These are phyloP conservation scores for Hassar affinis DNA, from an alignment of 2,113 vertebrate genomes.

Conservation along the genomic window DNA sequence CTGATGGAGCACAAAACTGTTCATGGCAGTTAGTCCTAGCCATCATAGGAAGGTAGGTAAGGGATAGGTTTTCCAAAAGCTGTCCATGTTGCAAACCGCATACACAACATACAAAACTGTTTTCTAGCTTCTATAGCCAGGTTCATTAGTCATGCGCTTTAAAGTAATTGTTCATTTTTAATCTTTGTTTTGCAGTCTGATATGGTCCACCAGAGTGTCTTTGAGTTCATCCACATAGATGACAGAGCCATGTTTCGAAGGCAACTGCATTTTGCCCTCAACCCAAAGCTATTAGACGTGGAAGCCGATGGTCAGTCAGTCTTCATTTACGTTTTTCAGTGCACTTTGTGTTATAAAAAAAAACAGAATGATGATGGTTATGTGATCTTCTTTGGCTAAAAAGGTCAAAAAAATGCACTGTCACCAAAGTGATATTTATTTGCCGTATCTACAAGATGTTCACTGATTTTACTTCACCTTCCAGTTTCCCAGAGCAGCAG, in stretches of 20 bases:
- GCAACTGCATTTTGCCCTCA: conserved; percentile 63
- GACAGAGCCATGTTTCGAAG: conserved; percentile 62
- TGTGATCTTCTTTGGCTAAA: neutral
- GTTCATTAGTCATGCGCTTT: neutral
- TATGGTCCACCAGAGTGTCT: conserved; percentile 66
- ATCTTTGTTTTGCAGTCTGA: conserved; percentile 60
- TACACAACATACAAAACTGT: neutral
- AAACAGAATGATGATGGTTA: neutral
- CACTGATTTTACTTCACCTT: neutral
- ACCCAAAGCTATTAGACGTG: conserved; percentile 32
- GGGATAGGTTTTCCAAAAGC: neutral
- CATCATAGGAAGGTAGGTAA: no score
- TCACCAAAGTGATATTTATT: neutral
- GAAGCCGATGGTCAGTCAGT: conserved; percentile 47
- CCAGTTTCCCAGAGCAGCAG: conserved; percentile 54
- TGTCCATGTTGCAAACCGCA: neutral
- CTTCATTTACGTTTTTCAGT: neutral
- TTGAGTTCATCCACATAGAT: conserved; percentile 67
- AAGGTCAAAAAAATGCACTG: neutral
- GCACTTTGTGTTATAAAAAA: no score
- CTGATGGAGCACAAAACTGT: no score
- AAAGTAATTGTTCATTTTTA: neutral
- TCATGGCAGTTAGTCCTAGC: no score
- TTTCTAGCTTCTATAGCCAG: no score
- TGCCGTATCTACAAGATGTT: neutral